Evolutionary conservation across 2,888 invertebrate species (phyloP), one percentile per base, ranked within the genome.

Genomic region (Caenorhabditis becei): DNA sequence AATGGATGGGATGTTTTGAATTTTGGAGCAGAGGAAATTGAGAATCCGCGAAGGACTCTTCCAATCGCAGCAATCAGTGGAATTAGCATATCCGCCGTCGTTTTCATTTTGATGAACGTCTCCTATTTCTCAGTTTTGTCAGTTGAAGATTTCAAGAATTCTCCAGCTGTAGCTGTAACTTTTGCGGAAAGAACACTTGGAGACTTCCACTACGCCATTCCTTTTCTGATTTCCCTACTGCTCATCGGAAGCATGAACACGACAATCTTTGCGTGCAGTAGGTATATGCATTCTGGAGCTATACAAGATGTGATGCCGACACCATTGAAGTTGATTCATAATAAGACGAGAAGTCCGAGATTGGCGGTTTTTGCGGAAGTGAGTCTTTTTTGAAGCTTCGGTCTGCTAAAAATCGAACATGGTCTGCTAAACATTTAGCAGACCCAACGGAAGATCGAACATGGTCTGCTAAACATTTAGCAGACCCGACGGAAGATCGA

Each of bases 81-180:
- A 26, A 88, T 89, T 10, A 63, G 56, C 2, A 85, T 88, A 14
- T 85, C 89, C 1, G 87, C 87, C 0, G 44, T 80, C 7, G 83
- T 96, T 75, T 97, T 96, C 92, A 95, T 96, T 61, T 92, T 96
- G 89, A 95, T 96, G 10, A 97, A 97, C 92, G 93, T 96, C 86
- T 95, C 96, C 44, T 97, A 97, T 92, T 96, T 96, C 92, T 94
- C 95, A 0, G 95, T 96, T 20, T 94, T 97, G 24, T 93, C 95
- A 8, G 94, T 95, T 66, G 92, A 93, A 24, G 96, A 96, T 92
- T 94, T 96, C 93, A 92, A 94, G 85, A 93, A 93, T 37, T 95
- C 95, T 2, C 93, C 95, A 72, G 96, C 96, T 18, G 95, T 96
- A 0, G 96, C 96, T 65, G 95, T 95, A 87, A 79, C 70, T 10